Conservation (phyloP, 1,140 invertebrate species). For the Babylonia areolata region DNA sequence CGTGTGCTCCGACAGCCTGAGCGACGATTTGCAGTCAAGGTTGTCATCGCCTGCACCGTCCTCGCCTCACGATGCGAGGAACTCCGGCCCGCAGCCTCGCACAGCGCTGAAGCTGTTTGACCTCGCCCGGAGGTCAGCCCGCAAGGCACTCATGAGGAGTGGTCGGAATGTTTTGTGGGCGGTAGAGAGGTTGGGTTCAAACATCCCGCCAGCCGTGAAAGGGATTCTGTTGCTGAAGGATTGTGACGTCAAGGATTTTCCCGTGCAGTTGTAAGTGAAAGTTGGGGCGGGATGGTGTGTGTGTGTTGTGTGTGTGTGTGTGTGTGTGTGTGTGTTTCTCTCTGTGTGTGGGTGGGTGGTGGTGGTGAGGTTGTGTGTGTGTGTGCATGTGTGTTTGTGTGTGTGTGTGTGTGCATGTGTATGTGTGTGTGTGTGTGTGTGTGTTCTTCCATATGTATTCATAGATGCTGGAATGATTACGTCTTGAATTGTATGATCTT, state of each 20-base stretch:
- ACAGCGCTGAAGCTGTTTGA: neutral
- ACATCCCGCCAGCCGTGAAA: neutral
- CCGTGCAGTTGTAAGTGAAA: neutral
- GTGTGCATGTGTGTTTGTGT: neutral
- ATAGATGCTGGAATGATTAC: neutral
- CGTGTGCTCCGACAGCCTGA: neutral
- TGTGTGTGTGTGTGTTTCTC: neutral
- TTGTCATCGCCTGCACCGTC: neutral
- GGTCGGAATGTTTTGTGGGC: slow-evolving; percentile 2
- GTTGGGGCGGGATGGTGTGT: neutral
- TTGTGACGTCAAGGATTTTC: neutral
- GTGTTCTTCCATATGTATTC: neutral
- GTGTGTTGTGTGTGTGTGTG: neutral
- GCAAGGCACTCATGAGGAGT: neutral
- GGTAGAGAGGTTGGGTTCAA: neutral
- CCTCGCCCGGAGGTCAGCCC: neutral
- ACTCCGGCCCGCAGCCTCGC: neutral
- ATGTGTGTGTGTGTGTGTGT: slow-evolving; percentile 7
- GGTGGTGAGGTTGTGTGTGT: too few species aligned
- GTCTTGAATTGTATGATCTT: too few species aligned
- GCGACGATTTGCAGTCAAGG: neutral
- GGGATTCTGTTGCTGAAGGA: neutral
- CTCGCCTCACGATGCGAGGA: neutral
- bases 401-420: neutral
- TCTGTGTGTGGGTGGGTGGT: neutral